Conservation (phyloP, 2,113 vertebrate genomes). For the Labeo catla region DNA sequence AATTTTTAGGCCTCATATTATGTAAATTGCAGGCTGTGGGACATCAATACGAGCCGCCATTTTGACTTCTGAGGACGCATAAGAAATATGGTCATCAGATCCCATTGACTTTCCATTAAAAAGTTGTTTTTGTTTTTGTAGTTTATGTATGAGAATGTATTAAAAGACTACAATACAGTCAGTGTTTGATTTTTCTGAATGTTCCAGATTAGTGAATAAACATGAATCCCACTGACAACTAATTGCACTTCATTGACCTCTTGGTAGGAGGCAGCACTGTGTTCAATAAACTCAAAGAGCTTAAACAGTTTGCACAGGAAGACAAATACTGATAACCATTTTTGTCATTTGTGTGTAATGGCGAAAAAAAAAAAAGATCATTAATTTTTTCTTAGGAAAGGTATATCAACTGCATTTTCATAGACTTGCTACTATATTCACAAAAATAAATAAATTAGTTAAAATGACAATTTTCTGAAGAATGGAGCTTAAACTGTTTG, state of each 20-base stretch:
- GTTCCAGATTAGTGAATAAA: slow-evolving; percentile 11
- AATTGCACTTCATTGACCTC: slow-evolving; percentile 45
- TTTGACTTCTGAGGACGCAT: slow-evolving; percentile 39
- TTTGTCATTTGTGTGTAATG: background rate
- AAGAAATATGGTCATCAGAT: slow-evolving; percentile 44
- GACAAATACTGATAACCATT: background rate
- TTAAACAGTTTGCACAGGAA: background rate
- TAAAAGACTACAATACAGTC: slow-evolving; percentile 40
- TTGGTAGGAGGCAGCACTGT: slow-evolving; percentile 49
- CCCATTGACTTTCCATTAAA: slow-evolving; percentile 44
- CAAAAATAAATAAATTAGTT: background rate
- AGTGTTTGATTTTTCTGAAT: slow-evolving; percentile 39
- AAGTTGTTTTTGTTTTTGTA: background rate
- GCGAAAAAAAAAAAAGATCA: too few species aligned
- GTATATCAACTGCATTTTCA: background rate
- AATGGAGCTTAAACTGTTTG: background rate
- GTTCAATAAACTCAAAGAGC: slow-evolving; percentile 17
- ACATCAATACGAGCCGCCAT: slow-evolving; percentile 50
- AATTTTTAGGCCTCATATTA: slow-evolving; percentile 52
- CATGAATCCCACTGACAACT: slow-evolving; percentile 5
- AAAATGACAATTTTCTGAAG: too few species aligned
- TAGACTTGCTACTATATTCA: background rate
- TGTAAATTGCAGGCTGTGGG: slow-evolving; percentile 51
- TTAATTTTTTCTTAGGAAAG: background rate
- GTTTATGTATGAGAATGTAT: slow-evolving; percentile 44